Conservation (phyloP, 2,113 vertebrate species). For the Laterallus jamaicensis region DNA sequence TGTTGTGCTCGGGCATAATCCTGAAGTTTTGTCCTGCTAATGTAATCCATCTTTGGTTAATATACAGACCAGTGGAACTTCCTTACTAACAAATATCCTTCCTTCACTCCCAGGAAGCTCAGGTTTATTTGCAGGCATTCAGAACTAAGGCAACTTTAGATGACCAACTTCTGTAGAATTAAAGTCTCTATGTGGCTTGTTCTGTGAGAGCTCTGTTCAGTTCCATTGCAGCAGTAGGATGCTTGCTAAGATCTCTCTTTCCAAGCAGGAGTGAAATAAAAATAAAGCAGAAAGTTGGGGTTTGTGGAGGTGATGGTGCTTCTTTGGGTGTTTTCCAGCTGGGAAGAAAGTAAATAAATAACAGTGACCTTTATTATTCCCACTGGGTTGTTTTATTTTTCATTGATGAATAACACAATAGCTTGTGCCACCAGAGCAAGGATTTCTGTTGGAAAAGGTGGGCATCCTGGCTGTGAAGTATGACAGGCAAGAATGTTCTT, state of each 20-base stretch:
- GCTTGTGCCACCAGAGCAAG: background rate
- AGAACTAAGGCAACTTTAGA: background rate
- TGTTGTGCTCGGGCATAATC: background rate
- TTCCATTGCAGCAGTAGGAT: background rate
- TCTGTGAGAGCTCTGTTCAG: background rate
- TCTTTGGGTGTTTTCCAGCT: background rate
- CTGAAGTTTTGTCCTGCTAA: background rate
- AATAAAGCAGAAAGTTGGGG: background rate
- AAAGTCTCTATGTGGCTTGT: background rate
- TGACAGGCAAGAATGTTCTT: background rate
- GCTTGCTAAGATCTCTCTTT: background rate
- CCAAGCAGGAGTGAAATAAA: background rate
- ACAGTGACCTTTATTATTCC: background rate
- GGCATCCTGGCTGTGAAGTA: background rate
- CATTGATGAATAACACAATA: background rate
- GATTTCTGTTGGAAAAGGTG: background rate
- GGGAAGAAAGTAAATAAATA: background rate
- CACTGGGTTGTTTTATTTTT: background rate
- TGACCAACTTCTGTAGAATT: too few relatives aligned
- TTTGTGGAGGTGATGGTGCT: too few relatives aligned
- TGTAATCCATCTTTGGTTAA: background rate
- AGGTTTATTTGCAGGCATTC: background rate
- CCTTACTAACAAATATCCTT: background rate
- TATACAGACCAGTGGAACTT: background rate
- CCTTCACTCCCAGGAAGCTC: background rate